Evolutionary conservation across 2,888 invertebrate genomes (phyloP).

Genomic region (Nipponacmea schrenckii): DNA sequence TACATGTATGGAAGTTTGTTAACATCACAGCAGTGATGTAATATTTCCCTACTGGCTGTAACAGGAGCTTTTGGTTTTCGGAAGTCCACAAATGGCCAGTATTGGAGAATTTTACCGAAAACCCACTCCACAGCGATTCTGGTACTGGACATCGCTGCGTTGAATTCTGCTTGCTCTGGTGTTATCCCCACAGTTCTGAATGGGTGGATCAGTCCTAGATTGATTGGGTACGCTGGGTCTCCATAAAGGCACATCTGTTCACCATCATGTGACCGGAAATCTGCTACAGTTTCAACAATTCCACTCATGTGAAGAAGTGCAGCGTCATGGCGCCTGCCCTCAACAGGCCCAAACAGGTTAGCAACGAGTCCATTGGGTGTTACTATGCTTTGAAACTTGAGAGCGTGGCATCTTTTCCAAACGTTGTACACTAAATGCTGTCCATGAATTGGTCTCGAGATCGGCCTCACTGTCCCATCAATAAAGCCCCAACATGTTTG

Average conservation of each 20-base stretch:
- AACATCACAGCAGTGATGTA: constrained; percentile 31
- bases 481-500: constrained; percentile 25
- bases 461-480: constrained; percentile 29
- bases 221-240: constrained; percentile 22
- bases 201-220: constrained; percentile 17
- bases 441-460: constrained; percentile 20
- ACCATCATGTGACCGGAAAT: constrained; percentile 15
- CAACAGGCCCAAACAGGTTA: constrained; percentile 23
- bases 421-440: constrained; percentile 25
- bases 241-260: constrained; percentile 17
- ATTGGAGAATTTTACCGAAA: constrained; percentile 21
- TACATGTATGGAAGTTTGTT: constrained; percentile 15
- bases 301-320: constrained; percentile 23
- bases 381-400: constrained; percentile 27
- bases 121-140: constrained; percentile 22
- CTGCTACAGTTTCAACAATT: constrained; percentile 26
- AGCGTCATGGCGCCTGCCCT: constrained; percentile 19
- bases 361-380: constrained; percentile 29
- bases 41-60: constrained; percentile 31
- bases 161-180: constrained; percentile 9
- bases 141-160: constrained; percentile 22
- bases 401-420: constrained; percentile 20
- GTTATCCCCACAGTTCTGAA: constrained; percentile 13
- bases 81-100: constrained; percentile 13
- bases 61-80: constrained; percentile 17